Evolutionary conservation across 2,888 invertebrate genomes (phyloP), one percentile per base, ranked within the genome.

Genomic region (Allophyes oxyacanthae): DNA sequence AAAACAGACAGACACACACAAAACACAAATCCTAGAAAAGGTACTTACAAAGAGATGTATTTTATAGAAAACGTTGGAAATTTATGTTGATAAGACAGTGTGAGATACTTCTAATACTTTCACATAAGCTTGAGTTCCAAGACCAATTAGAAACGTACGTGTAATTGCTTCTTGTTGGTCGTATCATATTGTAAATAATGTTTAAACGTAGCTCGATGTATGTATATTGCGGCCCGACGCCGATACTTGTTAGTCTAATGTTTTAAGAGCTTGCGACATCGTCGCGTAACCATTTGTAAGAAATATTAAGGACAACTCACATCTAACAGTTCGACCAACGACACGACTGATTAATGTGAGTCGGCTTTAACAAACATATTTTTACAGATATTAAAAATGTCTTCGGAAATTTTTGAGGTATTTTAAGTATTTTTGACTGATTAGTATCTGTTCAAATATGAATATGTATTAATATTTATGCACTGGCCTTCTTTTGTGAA

Each of bases 261-360:
- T 61, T 70, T 48, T 75, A 75, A 72, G 84, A 84, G 84, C 83
- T 83, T 80, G 81, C 78, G 76, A 78, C 68, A 44, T 59, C 14
- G 69, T 69, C 73, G 70, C 78, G 71, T 72, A 77, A 78, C 72
- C 72, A 55, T 72, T 62, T 74, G 58, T 79, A 77, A 76, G 73
- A 58, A 63, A 61, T 44, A 33, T 70, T 63, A 61, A 66, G 40
- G 58, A 1, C 51, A 6, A 46, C 49, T 54, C 58, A 33, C 53
- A 62, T 10, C 10, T 8, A 6, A 37, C 59, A 20, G 42, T 32
- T 0, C 14, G 0, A 11, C 36, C 0, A 7, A 10, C 9, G 20
- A 20, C 14, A 14, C 4, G 33, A 20, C 40, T 45, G 51, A 13
- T 9, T 38, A 11, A 13, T 60, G 58, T 58, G 64, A 64, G 61